Percentiles rank a stretch among this genome's conserved stretches.
Conservation (phyloP, 2,888 invertebrate species). For the Polydrusus cervinus region DNA sequence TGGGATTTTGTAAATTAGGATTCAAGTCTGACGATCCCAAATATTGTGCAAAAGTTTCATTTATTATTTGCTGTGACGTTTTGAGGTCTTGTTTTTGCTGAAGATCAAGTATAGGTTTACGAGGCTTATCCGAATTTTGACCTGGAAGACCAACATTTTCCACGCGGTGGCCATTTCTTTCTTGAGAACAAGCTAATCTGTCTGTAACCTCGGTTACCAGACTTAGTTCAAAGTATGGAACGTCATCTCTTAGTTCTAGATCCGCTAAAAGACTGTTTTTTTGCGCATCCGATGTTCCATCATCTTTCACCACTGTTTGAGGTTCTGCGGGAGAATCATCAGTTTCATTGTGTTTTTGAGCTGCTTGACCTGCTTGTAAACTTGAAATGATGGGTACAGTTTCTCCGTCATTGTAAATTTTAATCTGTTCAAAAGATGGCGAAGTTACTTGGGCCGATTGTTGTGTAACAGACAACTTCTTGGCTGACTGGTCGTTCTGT, state of each 20-base stretch:
- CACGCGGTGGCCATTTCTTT: not conserved
- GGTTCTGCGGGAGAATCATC: not conserved
- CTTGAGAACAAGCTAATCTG: not conserved
- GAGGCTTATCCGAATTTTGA: not conserved
- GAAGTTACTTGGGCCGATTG: no score
- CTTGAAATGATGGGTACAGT: no score
- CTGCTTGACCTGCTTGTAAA: not conserved
- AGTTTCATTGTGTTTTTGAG: not conserved
- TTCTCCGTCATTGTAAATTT: no score
- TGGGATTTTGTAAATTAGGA: not conserved
- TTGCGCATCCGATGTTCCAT: not conserved
- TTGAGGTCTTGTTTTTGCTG: not conserved
- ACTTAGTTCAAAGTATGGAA: conserved; percentile 9
- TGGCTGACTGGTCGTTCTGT: not conserved
- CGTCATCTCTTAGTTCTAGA: not conserved
- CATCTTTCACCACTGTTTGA: not conserved
- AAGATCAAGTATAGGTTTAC: not conserved
- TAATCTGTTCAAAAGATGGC: no score
- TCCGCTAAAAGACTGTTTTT: not conserved
- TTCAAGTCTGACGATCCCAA: not conserved
- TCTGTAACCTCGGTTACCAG: conserved; percentile 10
- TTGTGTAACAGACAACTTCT: no score
- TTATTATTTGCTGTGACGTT: conserved; percentile 6
- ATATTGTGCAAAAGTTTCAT: conserved; percentile 10
- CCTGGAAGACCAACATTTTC: not conserved